Evolutionary conservation across 2,113 vertebrate genomes (phyloP), one percentile per base, ranked within the genome.

Genomic region (Burhinus bistriatus): DNA sequence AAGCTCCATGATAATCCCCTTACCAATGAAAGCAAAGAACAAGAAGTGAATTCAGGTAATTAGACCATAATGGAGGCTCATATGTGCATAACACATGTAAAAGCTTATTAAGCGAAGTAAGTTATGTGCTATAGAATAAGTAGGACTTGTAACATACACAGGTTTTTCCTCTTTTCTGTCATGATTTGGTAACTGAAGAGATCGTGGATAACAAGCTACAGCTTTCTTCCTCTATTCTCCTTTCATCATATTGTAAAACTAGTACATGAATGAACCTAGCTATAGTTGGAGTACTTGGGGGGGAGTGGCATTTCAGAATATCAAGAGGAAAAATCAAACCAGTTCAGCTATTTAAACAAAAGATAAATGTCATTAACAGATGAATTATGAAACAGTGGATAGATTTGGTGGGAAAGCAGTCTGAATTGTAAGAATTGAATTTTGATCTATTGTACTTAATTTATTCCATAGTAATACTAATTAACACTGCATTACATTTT

Each of bases 31-130:
- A 98, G 97, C 96, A 98, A 98, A 95, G 98, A 98, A 87, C 98
- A 99, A 97, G 98, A 98, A 98, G 98, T 98, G 64, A 98, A 98
- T 97, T 98, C 98, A 98, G 98, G 98, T 98, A 98, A 89, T 34
- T 90, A 38, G 30, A 32, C 32, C 36, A 5, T 42, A 61, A 30
- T 15, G 19, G n/a, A 75, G 30, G 34, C 30, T 71, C 26, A 2
- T 68, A 12, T 19, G 52, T 64, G 9, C 91, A 7, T 90, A 66
- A 75, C 12, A 26, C 42, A 26, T 70, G 27, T 51, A 66, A 51
- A 89, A 80, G 22, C 51, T 44, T 62, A 55, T 10, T 54, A 78
- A 47, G 26, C 12, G 71, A n/a, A 76, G 21, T 36, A 42, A 83
- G 12, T 34, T 85, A 22, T 2, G 9, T 68, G 42, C 52, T 45